Conservation (phyloP, 1,140 invertebrate genomes). For the Drosophila pachea region DNA sequence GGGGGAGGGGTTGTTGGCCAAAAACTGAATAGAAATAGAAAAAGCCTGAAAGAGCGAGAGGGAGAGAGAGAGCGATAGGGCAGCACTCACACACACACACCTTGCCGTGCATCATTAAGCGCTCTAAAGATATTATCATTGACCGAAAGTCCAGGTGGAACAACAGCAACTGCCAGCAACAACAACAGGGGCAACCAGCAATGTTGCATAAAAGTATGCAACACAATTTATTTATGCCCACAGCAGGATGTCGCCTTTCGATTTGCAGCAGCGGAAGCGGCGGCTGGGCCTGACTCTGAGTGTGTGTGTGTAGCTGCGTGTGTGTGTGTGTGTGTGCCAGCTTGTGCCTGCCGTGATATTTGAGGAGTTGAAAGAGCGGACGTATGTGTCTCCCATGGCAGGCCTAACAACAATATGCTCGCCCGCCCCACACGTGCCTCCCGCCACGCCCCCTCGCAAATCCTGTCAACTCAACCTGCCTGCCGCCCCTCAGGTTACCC, state of each 20-base stretch:
- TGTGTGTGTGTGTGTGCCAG: conserved; percentile 7
- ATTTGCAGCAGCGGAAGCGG: conserved; percentile 60
- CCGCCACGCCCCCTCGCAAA: too few relatives aligned
- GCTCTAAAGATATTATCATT: conserved; percentile 44
- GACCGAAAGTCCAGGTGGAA: conserved; percentile 10
- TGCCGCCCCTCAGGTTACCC: neutral
- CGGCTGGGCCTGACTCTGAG: conserved; percentile 4
- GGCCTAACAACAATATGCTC: conserved; percentile 21
- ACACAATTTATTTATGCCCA: conserved; percentile 65
- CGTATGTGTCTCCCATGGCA: conserved; percentile 46
- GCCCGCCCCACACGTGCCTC: neutral
- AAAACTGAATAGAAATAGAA: conserved; percentile 43
- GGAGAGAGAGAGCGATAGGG: neutral
- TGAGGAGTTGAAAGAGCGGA: conserved; percentile 45
- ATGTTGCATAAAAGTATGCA: conserved; percentile 62
- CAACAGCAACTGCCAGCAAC: neutral
- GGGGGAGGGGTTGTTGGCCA: conserved; percentile 21
- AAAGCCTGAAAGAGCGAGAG: conserved; percentile 8
- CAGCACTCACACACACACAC: too few relatives aligned
- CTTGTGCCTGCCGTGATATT: conserved; percentile 46
- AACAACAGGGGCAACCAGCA: conserved; percentile 2
- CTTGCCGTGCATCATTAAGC: conserved; percentile 57
- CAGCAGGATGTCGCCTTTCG: conserved; percentile 58
- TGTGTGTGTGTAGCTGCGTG: neutral
- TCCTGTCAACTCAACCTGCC: neutral